Percentiles rank a stretch among this genome's conserved stretches.
Evolutionary conservation across 2,113 vertebrate species (phyloP).

Genomic region (Dipodomys spectabilis): DNA sequence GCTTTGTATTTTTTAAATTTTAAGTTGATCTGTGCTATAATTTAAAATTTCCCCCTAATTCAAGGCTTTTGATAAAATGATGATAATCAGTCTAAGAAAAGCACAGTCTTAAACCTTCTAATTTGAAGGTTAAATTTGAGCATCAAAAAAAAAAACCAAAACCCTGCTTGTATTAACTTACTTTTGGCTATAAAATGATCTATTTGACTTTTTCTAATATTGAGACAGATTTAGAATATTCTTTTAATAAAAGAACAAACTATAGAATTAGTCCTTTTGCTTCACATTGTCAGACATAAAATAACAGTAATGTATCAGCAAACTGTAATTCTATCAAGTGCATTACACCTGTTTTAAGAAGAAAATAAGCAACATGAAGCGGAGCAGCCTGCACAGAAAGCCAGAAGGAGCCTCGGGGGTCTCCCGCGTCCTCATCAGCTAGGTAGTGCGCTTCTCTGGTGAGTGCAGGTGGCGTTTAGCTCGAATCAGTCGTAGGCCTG

Average conservation of each 20-base stretch:
- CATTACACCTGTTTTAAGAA: not conserved
- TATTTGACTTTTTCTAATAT: not conserved
- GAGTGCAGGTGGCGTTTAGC: not conserved
- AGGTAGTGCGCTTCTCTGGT: accelerated
- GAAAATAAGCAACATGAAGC: not conserved
- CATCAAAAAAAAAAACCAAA: not conserved
- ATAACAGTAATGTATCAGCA: not conserved
- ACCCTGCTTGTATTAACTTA: not conserved
- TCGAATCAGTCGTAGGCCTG: not conserved
- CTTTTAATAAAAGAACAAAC: not conserved
- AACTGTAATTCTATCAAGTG: not conserved
- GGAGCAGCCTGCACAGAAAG: not conserved
- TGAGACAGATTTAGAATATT: not conserved
- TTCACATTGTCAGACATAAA: not conserved
- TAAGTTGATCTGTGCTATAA: not conserved
- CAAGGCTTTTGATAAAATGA: constrained; percentile 10
- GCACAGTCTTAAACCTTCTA: not conserved
- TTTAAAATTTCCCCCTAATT: not conserved
- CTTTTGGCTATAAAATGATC: not conserved
- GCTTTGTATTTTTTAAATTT: not conserved
- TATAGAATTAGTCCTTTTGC: not conserved
- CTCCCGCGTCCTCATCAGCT: no score
- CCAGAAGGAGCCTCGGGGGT: no score
- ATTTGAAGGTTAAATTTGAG: not conserved
- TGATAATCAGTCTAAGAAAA: constrained; percentile 10